Percentiles rank a stretch among this genome's conserved stretches.
Conservation (phyloP, 1,140 invertebrate species). For the Papilio helenus region DNA sequence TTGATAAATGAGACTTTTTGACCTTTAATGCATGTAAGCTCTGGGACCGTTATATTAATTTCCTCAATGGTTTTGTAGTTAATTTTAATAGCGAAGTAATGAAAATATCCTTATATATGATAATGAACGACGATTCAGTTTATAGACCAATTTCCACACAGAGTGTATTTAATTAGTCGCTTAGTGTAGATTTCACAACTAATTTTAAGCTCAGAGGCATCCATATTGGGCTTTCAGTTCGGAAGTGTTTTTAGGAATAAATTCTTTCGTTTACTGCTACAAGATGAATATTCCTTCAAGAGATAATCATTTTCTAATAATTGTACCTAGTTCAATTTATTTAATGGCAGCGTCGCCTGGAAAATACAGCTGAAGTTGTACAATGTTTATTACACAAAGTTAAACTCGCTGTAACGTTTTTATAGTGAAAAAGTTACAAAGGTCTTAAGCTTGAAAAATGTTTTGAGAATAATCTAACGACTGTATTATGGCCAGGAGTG, state of each 20-base stretch:
- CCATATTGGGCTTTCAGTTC: too few species aligned
- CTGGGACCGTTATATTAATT: not conserved
- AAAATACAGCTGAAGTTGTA: slow-evolving; percentile 1
- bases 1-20: not conserved
- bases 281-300: not conserved
- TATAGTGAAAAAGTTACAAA: slow-evolving; percentile 21
- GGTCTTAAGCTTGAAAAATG: slow-evolving; percentile 23
- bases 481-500: slow-evolving; percentile 20
- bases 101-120: too few species aligned
- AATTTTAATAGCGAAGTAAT: not conserved
- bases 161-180: too few species aligned
- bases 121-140: not conserved
- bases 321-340: not conserved
- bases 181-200: too few species aligned
- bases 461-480: slow-evolving; percentile 27
- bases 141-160: too few species aligned
- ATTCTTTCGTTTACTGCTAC: too few species aligned
- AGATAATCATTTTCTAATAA: slow-evolving; percentile 12
- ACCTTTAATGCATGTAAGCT: not conserved
- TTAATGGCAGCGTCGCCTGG: not conserved
- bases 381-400: slow-evolving; percentile 16
- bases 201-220: too few species aligned
- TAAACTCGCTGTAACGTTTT: slow-evolving; percentile 8
- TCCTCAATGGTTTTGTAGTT: not conserved
- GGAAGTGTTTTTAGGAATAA: not conserved